Conservation (phyloP, 2,797 vertebrate species). For the Peromyscus melanophrys region DNA sequence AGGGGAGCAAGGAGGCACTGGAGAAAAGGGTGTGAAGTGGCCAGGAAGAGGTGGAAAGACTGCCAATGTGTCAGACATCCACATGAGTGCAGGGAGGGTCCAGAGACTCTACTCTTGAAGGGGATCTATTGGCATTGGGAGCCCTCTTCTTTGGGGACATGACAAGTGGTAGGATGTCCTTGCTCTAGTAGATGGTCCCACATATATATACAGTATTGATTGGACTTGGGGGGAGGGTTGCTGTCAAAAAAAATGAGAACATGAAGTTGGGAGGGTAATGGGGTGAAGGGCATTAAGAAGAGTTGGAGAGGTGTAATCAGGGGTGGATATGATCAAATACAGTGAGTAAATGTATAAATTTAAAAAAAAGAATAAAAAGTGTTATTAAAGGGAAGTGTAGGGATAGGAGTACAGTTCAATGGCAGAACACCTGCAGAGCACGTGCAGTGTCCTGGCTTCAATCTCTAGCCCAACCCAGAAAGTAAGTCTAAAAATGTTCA, state of each 20-base stretch:
- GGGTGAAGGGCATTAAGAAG: neutral
- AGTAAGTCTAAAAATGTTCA: neutral
- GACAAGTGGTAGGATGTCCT: neutral
- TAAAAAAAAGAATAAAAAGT: neutral
- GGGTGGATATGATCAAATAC: neutral
- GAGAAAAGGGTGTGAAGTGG: too few relatives aligned
- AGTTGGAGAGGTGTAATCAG: neutral
- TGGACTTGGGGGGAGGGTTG: neutral
- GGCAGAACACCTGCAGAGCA: neutral
- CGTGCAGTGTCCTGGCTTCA: neutral
- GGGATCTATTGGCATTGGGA: neutral
- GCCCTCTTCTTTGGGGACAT: neutral
- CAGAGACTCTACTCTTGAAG: neutral
- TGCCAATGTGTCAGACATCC: neutral
- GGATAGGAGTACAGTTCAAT: neutral
- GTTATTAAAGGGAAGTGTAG: neutral
- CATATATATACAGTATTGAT: neutral
- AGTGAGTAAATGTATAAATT: neutral
- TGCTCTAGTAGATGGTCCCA: neutral
- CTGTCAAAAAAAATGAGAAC: neutral
- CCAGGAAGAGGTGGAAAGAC: accelerated
- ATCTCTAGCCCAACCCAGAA: neutral
- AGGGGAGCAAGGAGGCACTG: neutral
- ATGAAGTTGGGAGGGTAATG: neutral
- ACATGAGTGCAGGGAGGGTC: too few relatives aligned